Base-by-base conservation (phyloP, 2,113 vertebrate species). In the Pao palembangensis region DNA sequence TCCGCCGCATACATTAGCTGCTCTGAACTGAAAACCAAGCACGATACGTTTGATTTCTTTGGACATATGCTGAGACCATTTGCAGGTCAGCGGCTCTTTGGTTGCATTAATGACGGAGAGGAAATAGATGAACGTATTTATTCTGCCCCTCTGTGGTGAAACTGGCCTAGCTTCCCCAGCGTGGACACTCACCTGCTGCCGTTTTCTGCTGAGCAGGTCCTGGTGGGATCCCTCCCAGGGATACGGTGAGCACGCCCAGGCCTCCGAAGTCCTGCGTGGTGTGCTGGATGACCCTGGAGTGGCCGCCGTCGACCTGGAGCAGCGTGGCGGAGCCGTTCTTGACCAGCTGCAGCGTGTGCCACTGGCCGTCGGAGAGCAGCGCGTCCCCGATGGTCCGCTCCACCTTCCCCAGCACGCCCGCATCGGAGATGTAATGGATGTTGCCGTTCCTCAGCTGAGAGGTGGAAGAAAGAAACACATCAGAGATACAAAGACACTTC, bases 261-360 rank as follows among this genome's bases (percentile, higher is more conserved):
- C 96, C 95, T 2, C 96, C 94, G 0, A 99, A 99, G 83, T 99
- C 94, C 75, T 99, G 97, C 0, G 96, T 99, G 31, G 89, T 23
- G 0, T 93, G 95, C 43, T 85, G 79, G 20, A 98, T 91, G 34
- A 94, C 84, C 75, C 91, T 84, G 54, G 75, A 81, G 23, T 91
- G 87, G 16, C 80, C 44, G 54, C 78, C 76, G 77, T 98, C 96
- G 0, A 98, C 75, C 0, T 85, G 91, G 49, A 98, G 50, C 7
- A 88, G 0, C 0, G 96, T 98, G 68, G 83, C 74, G 0, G 94
- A 93, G 15, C 88, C 81, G 0, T 98, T 98, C 83, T 91, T 96
- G 61, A 91, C 80, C 16, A 98, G 81, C 5, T 88, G 79, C 0
- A 99, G 83, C 0, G 90, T 93, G 72, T 99, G 97, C 96, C 97